Base-by-base conservation (phyloP, 2,113 vertebrate species). In the Otis tarda region DNA sequence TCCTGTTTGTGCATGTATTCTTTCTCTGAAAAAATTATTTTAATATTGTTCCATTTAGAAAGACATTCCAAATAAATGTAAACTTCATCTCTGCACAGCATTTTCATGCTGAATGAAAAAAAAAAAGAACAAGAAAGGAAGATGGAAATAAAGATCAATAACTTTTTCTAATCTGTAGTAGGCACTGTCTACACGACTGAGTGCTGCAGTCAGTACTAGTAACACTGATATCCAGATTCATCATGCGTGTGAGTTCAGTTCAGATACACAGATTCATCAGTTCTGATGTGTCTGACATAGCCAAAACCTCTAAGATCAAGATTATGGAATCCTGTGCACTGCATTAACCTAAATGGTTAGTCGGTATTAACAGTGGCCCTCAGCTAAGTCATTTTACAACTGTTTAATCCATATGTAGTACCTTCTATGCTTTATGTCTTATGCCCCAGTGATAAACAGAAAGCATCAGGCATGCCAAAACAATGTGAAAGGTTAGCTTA, bases 11-110 rank as follows among this genome's bases (percentile, higher is more conserved):
- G n/a, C 28, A n/a, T 47, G 8, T 8, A 8, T 35, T 79, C 45
- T 57, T 63, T 70, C 71, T 65, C 37, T 67, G 50, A 89, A 92
- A 94, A 84, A 28, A 84, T 88, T 91, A 83, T 90, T 87, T 94
- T 83, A 92, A 77, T 87, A 70, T 67, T 70, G 11, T 71, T 76
- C 23, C 55, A 55, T 83, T 71, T 82, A 31, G 90, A 87, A 65
- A 7, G 9, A 5, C 12, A 39, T 60, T 75, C 2, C 24, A 67
- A 64, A 60, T 4, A 50, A 92, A 61, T 57, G 20, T 6, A 61
- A 70, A 50, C 9, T 75, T 94, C 8, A 50, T 57, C 24, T 91
- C 20, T 52, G 37, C 87, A 81, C 11, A 69, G 0, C 6, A 53
- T 75, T 91, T 89, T 86, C 18, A 55, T 56, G 22, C 5, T 50